Conservation (phyloP, 92 coral and sea anemone species). For the Zoanthus gigantus region DNA sequence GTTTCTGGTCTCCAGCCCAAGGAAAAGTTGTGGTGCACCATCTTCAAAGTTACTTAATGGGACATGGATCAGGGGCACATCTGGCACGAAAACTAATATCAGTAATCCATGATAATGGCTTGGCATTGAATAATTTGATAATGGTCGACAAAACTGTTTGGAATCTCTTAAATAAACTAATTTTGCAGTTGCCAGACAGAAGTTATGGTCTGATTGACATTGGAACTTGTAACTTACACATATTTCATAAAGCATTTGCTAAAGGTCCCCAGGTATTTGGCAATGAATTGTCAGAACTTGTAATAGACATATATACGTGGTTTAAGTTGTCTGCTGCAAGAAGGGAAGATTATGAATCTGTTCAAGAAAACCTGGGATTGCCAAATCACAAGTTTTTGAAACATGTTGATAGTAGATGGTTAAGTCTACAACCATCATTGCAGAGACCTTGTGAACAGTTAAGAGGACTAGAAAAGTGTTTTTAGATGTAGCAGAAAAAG, state of each 20-base stretch:
- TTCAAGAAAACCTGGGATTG: conserved; percentile 55
- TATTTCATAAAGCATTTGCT: conserved; percentile 59
- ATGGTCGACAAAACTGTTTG: conserved; percentile 66
- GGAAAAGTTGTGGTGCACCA: conserved; percentile 59
- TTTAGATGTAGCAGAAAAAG: conserved; percentile 42
- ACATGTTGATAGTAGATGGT: conserved; percentile 65
- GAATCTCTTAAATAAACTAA: conserved; percentile 50
- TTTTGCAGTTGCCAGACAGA: conserved; percentile 48
- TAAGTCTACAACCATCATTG: conserved; percentile 45
- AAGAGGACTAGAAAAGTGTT: conserved; percentile 53
- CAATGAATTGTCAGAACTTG: conserved; percentile 59
- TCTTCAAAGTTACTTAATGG: conserved; percentile 66
- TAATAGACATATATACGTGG: conserved; percentile 50
- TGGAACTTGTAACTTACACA: conserved; percentile 64
- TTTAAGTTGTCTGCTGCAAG: conserved; percentile 57
- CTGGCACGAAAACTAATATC: conserved; percentile 46
- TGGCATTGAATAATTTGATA: conserved; percentile 50
- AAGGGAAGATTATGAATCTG: conserved; percentile 53
- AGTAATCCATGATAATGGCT: conserved; percentile 61
- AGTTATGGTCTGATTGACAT: conserved; percentile 62
- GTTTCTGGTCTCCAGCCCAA: conserved; percentile 63
- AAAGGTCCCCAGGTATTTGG: conserved; percentile 59
- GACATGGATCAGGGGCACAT: conserved; percentile 63
- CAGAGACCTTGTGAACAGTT: conserved; percentile 55
- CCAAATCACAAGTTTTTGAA: conserved; percentile 55